phyloP scores from a whole-genome alignment of 2,113 vertebrate genomes.

The Alectura lathami region DNA sequence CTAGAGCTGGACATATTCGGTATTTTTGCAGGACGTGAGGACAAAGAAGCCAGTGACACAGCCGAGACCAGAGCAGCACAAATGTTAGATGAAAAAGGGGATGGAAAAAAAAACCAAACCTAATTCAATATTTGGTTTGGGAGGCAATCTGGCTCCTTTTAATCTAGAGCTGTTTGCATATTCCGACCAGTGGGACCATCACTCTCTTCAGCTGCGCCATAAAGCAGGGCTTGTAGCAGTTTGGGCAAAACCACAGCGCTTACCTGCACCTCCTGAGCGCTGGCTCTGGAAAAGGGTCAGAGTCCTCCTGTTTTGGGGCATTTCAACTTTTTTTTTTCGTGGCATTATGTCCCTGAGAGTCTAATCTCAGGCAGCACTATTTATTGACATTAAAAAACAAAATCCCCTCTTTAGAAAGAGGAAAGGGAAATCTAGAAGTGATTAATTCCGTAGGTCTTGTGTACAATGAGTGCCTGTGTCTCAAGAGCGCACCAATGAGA shows the following conservation, averaged over 20 bases:
- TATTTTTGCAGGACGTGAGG: not conserved
- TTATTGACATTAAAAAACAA: constrained; percentile 16
- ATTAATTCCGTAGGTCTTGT: not conserved
- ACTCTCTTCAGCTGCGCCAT: not conserved
- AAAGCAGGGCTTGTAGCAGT: constrained; percentile 29
- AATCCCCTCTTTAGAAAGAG: not conserved
- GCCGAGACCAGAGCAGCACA: not conserved
- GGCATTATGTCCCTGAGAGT: not conserved
- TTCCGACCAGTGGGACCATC: constrained; percentile 22
- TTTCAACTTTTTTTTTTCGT: not conserved
- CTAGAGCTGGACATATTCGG: not conserved
- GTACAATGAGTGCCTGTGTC: constrained; percentile 29
- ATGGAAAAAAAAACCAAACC: not conserved
- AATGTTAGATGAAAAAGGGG: constrained; percentile 29
- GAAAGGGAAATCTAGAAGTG: constrained; percentile 6
- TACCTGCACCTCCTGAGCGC: not conserved
- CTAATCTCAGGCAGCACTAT: not conserved
- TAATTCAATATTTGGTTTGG: constrained; percentile 58
- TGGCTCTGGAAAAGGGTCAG: not conserved
- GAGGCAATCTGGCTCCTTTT: constrained; percentile 59
- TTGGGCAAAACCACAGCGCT: not conserved
- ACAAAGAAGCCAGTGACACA: constrained; percentile 60
- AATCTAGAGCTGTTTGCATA: constrained; percentile 42
- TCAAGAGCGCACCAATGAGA: not conserved
- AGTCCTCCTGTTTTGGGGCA: not conserved